Conservation (phyloP, 2,888 invertebrate species). For the Lutraria lutraria region DNA sequence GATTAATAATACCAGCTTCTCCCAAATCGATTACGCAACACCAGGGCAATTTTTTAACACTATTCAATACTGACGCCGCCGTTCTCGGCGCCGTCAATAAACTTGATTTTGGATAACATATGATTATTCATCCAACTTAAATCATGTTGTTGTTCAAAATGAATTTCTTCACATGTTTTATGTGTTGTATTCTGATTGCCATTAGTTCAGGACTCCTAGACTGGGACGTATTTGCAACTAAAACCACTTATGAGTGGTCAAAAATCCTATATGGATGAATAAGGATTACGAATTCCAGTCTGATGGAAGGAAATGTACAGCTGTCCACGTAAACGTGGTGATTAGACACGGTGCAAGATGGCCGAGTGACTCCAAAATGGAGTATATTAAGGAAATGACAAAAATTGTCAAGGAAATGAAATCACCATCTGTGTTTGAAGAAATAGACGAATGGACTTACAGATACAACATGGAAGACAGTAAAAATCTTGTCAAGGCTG, state of each 20-base stretch:
- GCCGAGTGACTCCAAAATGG: constrained; percentile 48
- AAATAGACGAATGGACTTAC: constrained; percentile 50
- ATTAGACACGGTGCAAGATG: constrained; percentile 59
- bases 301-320: constrained; percentile 34
- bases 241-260: constrained; percentile 63
- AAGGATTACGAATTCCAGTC: neutral
- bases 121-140: too few relatives aligned
- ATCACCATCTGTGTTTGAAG: constrained; percentile 21
- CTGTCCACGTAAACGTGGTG: constrained; percentile 57
- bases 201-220: neutral
- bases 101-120: too few relatives aligned
- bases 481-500: constrained; percentile 46
- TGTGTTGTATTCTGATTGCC: neutral
- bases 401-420: constrained; percentile 40
- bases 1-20: too few relatives aligned
- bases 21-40: too few relatives aligned
- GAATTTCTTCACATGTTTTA: neutral
- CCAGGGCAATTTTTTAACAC: too few relatives aligned
- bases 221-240: constrained; percentile 60
- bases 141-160: neutral
- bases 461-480: constrained; percentile 43
- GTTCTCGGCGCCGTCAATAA: too few relatives aligned
- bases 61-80: too few relatives aligned
- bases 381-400: constrained; percentile 47
- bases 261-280: neutral